Percentiles rank a stretch among this genome's conserved stretches.
phyloP scores from a whole-genome alignment of 1,140 invertebrate genomes.

The Akabosia matsudoensis region DNA sequence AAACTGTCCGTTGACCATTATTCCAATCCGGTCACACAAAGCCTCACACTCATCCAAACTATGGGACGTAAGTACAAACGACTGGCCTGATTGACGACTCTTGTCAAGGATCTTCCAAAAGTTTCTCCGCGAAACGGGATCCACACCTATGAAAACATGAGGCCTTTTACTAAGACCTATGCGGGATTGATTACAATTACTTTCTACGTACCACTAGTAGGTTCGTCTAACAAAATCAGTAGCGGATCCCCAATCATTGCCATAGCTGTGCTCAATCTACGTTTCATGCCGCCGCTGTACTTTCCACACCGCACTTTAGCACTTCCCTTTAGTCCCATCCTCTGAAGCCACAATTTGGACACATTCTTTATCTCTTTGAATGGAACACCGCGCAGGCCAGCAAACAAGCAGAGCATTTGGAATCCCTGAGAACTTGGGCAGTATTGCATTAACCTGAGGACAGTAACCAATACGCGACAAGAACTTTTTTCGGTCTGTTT shows the following conservation, averaged over 20 bases:
- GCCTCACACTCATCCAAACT: constrained; percentile 55
- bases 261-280: constrained; percentile 73
- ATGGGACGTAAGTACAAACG: too few species aligned
- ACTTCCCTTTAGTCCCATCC: constrained; percentile 26
- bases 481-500: constrained; percentile 51
- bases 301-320: constrained; percentile 38
- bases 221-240: constrained; percentile 57
- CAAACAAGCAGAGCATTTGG: constrained; percentile 60
- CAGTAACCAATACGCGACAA: constrained; percentile 54
- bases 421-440: constrained; percentile 56
- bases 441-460: constrained; percentile 61
- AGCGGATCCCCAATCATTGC: constrained; percentile 62
- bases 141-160: too few species aligned
- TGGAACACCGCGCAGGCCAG: constrained; percentile 56
- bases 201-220: constrained; percentile 68
- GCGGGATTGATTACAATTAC: constrained; percentile 55
- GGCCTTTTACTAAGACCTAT: too few species aligned
- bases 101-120: too few species aligned
- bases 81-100: too few species aligned
- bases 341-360: constrained; percentile 30
- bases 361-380: constrained; percentile 50
- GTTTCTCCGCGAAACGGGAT: too few species aligned
- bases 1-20: constrained; percentile 69
- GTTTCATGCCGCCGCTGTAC: constrained; percentile 73
- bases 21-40: constrained; percentile 52